Base-by-base conservation (phyloP, 2,113 vertebrate species). In the Cebidichthys violaceus region DNA sequence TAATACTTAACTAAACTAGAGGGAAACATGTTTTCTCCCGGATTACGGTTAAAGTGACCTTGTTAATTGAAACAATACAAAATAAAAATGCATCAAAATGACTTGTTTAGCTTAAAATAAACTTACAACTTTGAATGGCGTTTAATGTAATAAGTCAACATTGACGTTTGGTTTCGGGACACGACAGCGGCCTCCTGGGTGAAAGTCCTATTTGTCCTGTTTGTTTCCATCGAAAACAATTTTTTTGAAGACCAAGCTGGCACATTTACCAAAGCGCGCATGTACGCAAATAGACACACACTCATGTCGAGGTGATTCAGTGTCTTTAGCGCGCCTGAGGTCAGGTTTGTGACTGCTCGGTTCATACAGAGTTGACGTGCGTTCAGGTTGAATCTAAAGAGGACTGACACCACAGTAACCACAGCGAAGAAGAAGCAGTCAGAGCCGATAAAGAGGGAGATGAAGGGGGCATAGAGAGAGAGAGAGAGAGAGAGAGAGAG, bases 341-440 rank as follows among this genome's bases (percentile, higher is more conserved):
- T 91, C 75, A 82, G 81, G 93, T 93, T 92, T 88, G 88, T 86
- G 88, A 90, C 81, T 68, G 66, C 65, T 67, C 27, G 47, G 91
- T 89, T 94, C 90, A 92, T 55, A 64, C 69, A 81, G 77, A 90
- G 93, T 91, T 91, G 76, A 91, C 91, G 88, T 83, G 81, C 91
- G 78, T 77, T 87, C 62, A 84, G 74, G 87, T 83, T 90, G 82
- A 89, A 91, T 84, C 66, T 79, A 68, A 90, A 86, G 87, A 83
- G 70, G 65, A 72, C 76, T 79, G 83, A 89, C 84, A 77, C 70
- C 84, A 77, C 70, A 85, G 62, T 76, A 83, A 90, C 85, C 86
- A 65, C 81, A 84, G 57, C 27, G 2, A 57, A 83, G 45, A 77
- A 59, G 79, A 60, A 60, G 74, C 47, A 74, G 64, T 80, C 54